Conservation (phyloP, 2,113 vertebrate genomes). For the Eidolon helvum region DNA sequence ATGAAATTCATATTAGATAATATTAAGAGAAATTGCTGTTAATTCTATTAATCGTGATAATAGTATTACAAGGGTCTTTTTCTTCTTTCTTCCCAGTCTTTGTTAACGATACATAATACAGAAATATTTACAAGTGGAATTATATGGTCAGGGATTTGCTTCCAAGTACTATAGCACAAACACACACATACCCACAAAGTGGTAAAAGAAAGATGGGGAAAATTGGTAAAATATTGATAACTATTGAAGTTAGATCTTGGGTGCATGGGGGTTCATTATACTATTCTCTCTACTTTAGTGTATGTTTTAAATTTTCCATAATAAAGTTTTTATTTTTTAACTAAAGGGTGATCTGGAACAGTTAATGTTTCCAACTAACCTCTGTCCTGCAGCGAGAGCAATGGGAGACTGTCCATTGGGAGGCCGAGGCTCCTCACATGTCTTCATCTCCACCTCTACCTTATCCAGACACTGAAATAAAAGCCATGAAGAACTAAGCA, state of each 20-base stretch:
- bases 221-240: neutral
- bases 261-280: neutral
- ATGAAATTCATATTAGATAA: neutral
- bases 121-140: neutral
- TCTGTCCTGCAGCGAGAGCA: slow-evolving; percentile 96
- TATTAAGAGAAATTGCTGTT: slow-evolving; percentile 16
- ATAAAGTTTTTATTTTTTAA: slow-evolving; percentile 10
- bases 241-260: neutral
- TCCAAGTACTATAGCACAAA: neutral
- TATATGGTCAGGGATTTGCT: neutral
- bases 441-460: slow-evolving; percentile 98
- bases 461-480: slow-evolving; percentile 94
- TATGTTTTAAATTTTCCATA: neutral
- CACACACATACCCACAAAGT: neutral
- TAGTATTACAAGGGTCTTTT: neutral
- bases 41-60: neutral
- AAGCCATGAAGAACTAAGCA: neutral
- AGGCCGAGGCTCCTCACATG: slow-evolving; percentile 95
- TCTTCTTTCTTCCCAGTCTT: neutral
- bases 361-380: slow-evolving; percentile 83
- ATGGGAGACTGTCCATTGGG: slow-evolving; percentile 98
- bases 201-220: neutral
- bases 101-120: neutral
- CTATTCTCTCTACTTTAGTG: neutral
- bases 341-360: neutral